phyloP scores from a whole-genome alignment of 2,888 invertebrate genomes.

The Bembecia ichneumoniformis region DNA sequence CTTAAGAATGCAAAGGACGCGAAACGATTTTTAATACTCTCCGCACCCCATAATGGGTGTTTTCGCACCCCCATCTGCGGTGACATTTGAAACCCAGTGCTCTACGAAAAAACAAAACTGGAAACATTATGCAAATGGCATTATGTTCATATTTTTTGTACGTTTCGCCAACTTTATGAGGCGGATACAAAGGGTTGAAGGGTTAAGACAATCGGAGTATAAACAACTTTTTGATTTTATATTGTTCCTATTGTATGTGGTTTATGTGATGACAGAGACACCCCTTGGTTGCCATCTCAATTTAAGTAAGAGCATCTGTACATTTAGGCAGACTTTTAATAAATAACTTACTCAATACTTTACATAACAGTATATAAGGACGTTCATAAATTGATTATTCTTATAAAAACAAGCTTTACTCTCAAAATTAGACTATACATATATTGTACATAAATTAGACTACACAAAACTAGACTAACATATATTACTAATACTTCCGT shows the following conservation, averaged over 20 bases:
- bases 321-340: too few relatives aligned
- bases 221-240: conserved; percentile 50
- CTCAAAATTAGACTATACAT: too few relatives aligned
- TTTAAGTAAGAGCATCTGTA: too few relatives aligned
- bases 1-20: conserved; percentile 64
- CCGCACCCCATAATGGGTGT: conserved; percentile 62
- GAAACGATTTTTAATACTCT: conserved; percentile 68
- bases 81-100: conserved; percentile 68
- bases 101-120: conserved; percentile 68
- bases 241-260: conserved; percentile 39
- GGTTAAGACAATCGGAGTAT: conserved; percentile 56
- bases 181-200: conserved; percentile 63
- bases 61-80: conserved; percentile 64
- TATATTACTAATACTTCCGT: too few relatives aligned
- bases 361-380: too few relatives aligned
- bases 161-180: conserved; percentile 66
- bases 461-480: too few relatives aligned
- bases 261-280: conserved; percentile 26
- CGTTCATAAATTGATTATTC: too few relatives aligned
- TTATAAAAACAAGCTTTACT: too few relatives aligned
- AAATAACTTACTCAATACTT: too few relatives aligned
- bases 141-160: conserved; percentile 68
- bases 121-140: conserved; percentile 71
- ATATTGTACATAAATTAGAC: too few relatives aligned
- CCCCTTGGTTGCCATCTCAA: too few relatives aligned